phyloP scores from a whole-genome alignment of 64 coral and sea anemone species.

The Montipora foliosa region DNA sequence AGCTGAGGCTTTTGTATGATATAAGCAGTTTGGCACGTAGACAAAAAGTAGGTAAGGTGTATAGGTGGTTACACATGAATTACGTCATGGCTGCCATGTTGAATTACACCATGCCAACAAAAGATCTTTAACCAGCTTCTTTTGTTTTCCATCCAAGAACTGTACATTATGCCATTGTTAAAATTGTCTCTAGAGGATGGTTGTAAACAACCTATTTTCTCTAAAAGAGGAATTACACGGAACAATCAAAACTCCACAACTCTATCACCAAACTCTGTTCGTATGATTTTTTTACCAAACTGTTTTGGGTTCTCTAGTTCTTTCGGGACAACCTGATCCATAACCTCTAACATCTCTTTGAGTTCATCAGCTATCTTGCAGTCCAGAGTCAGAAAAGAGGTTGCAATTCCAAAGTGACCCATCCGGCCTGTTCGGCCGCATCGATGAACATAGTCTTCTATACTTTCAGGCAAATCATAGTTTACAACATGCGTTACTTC shows the following conservation, averaged over 20 bases:
- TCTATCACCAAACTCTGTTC: slow-evolving; percentile 95
- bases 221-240: too few species aligned
- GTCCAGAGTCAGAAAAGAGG: slow-evolving; percentile 43
- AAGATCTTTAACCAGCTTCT: too few species aligned
- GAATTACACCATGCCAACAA: too few species aligned
- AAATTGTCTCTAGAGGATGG: too few species aligned
- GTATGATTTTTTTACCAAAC: slow-evolving; percentile 95
- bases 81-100: too few species aligned
- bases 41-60: too few species aligned
- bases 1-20: too few species aligned
- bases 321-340: slow-evolving; percentile 87
- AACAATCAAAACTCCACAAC: slow-evolving; percentile 42
- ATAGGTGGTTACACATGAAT: too few species aligned
- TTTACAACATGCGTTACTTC: slow-evolving; percentile 95
- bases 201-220: too few species aligned
- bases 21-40: too few species aligned
- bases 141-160: too few species aligned
- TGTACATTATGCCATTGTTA: too few species aligned
- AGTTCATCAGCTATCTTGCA: slow-evolving; percentile 95
- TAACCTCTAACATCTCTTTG: slow-evolving; percentile 88
- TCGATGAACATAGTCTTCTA: slow-evolving; percentile 96
- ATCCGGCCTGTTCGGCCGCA: slow-evolving; percentile 98
- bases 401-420: slow-evolving; percentile 71
- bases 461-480: slow-evolving; percentile 92
- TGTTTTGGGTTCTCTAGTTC: slow-evolving; percentile 91